Evolutionary conservation across 1,140 invertebrate genomes (phyloP).

Genomic region (Rhopalosiphum padi): DNA sequence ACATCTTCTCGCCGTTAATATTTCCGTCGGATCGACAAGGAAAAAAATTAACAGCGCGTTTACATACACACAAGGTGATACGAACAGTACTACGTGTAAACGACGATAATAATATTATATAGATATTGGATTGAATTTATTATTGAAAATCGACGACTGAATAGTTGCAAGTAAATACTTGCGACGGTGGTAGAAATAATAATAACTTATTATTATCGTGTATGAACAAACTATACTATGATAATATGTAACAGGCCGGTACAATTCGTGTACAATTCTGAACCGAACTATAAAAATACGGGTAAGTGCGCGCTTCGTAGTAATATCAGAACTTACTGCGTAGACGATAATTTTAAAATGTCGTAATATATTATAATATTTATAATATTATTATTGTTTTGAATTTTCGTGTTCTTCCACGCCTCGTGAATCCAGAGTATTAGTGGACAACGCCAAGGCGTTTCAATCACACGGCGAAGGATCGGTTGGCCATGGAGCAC

Average conservation of each 20-base stretch:
- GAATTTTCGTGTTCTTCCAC: background rate
- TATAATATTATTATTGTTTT: background rate
- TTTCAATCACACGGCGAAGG: background rate
- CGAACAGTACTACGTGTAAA: background rate
- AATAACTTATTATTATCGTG: no score
- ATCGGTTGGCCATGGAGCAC: background rate
- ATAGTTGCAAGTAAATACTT: background rate
- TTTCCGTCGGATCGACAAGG: background rate
- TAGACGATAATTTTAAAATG: background rate
- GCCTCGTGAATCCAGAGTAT: background rate
- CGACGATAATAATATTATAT: background rate
- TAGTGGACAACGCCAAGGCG: background rate
- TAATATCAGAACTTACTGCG: background rate
- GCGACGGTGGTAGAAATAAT: background rate
- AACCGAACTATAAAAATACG: background rate
- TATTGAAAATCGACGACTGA: background rate
- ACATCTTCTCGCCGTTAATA: conserved; percentile 9
- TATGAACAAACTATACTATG: background rate
- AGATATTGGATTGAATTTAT: background rate
- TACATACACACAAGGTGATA: background rate
- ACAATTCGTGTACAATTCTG: background rate
- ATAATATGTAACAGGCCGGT: background rate
- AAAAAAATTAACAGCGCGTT: background rate
- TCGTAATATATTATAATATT: no score
- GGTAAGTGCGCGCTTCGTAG: background rate